A percentile compares a stretch with the other conserved stretches of the same genome.
These are phyloP conservation scores for Dioctria linearis DNA, from an alignment of 2,888 invertebrate species.

Conservation along the genomic window DNA sequence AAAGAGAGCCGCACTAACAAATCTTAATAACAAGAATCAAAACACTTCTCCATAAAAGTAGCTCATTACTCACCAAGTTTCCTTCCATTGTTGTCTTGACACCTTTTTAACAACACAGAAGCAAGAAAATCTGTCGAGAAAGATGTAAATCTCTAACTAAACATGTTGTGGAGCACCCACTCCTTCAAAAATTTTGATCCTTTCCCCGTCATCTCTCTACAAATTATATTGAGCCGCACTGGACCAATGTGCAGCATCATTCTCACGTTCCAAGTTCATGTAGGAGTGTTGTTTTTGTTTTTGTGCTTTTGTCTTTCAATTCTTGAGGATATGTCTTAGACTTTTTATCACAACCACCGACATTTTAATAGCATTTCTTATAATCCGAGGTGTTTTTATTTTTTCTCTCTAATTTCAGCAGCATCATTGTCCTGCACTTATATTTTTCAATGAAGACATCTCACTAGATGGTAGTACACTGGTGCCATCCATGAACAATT, in stretches of 20 bases:
- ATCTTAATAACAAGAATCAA: constrained; percentile 20
- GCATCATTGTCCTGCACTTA: neutral
- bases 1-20: constrained; percentile 8
- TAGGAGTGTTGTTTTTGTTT: constrained; percentile 32
- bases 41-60: constrained; percentile 38
- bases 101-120: constrained; percentile 27
- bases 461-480: neutral
- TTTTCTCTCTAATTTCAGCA: neutral
- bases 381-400: no score
- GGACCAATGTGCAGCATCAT: neutral
- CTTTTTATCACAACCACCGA: neutral
- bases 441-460: neutral
- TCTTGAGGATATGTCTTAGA: constrained; percentile 17
- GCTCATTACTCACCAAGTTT: constrained; percentile 34
- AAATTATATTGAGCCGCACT: constrained; percentile 9
- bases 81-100: constrained; percentile 35
- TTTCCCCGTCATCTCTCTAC: neutral
- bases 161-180: constrained; percentile 29
- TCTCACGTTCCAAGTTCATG: constrained; percentile 32
- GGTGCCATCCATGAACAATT: neutral
- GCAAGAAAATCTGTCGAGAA: constrained; percentile 45
- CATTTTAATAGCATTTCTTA: neutral
- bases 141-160: constrained; percentile 40
- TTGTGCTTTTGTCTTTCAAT: constrained; percentile 23
- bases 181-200: constrained; percentile 2